Evolutionary conservation across 2,797 vertebrate species (phyloP), one percentile per base, ranked within the genome.

Genomic region (Micropoecilia bifurca): DNA sequence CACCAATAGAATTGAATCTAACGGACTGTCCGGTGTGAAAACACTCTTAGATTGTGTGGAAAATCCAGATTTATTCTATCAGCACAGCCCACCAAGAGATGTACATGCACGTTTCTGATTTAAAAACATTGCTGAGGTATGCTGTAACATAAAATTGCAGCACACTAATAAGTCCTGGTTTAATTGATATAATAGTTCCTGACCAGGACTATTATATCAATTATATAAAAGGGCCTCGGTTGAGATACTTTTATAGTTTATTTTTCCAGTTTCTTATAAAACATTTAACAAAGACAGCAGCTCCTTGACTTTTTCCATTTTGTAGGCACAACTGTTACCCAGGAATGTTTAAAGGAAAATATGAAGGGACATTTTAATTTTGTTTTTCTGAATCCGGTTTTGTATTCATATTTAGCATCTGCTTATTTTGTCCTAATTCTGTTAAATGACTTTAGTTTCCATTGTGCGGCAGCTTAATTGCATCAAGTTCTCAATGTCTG

Each of bases 401-500:
- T 63, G 0, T 69, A 78, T 73, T 78, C n/a, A 50, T 78, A 36
- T 16, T 75, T 87, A 55, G 22, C 66, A 36, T 75, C 85, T 83
- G 82, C 77, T 55, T 85, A 75, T 81, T 86, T 87, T 85, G 53
- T 61, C 76, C 74, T 85, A 55, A 83, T 79, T 82, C 74, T 82
- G 12, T 94, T 95, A 95, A 94, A 96, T 96, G 95, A 93, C 93
- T 94, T 92, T 88, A 88, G 89, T 93, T 94, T 92, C 93, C 89
- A 89, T 87, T 83, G 93, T 81, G 93, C 93, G 93, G 93, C 92
- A 92, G 88, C 90, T 89, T 97, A 95, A 96, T 96, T 96, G 96
- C 91, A 96, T 96, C 97, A 95, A 94, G 87, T 90, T 91, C 90
- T 92, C 95, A 95, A 93, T 92, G 93, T 97, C 97, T 95, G 94